phyloP scores from a whole-genome alignment of 2,888 invertebrate species.

The Trichogramma dendrolimi region DNA sequence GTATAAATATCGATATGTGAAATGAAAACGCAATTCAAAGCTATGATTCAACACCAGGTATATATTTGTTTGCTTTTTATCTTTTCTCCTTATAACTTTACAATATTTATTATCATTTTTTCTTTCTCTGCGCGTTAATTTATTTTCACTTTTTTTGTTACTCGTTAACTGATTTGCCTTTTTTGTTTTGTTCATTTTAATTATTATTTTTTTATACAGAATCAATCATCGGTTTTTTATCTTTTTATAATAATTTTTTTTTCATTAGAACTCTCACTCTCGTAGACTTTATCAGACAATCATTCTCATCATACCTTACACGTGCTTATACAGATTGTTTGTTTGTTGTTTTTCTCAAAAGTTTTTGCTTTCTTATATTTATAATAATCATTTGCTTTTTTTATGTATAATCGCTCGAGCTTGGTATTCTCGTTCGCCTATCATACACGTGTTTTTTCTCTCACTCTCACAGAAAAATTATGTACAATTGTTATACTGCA shows the following conservation, averaged over 20 bases:
- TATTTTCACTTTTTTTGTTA: constrained; percentile 44
- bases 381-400: no score
- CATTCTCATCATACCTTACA: constrained; percentile 34
- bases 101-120: constrained; percentile 47
- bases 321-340: neutral
- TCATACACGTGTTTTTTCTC: neutral
- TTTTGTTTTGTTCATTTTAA: constrained; percentile 24
- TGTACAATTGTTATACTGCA: constrained; percentile 42
- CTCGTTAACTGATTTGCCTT: constrained; percentile 34
- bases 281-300: constrained; percentile 41
- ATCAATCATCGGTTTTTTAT: constrained; percentile 36
- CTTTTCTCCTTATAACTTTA: constrained; percentile 49
- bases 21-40: constrained; percentile 10
- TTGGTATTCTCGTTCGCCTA: constrained; percentile 1
- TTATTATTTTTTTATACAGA: constrained; percentile 44
- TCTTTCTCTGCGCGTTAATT: constrained; percentile 21
- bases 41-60: constrained; percentile 48
- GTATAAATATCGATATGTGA: neutral
- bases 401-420: neutral
- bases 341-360: no score
- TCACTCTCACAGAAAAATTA: constrained; percentile 46
- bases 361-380: no score
- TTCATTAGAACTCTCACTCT: constrained; percentile 42
- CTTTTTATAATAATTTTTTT: constrained; percentile 33
- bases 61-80: constrained; percentile 37